These are phyloP conservation scores for Bombus affinis DNA, from an alignment of 1,140 invertebrate species.

Conservation along the genomic window DNA sequence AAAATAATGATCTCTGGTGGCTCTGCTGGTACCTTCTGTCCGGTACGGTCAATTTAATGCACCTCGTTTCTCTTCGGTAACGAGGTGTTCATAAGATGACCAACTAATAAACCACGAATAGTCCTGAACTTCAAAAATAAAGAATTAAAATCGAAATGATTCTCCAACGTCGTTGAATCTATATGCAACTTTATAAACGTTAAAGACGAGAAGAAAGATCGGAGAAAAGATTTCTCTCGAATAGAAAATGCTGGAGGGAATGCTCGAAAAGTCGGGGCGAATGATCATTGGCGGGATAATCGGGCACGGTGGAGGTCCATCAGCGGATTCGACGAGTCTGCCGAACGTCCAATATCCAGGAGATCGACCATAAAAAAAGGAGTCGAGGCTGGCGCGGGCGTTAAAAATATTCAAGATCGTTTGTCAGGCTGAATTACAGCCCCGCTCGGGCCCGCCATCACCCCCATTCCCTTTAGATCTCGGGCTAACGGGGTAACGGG, in stretches of 20 bases:
- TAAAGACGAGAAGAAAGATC: not conserved
- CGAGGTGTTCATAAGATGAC: conserved; percentile 63
- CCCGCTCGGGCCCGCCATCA: conserved; percentile 13
- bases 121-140: not conserved
- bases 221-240: not conserved
- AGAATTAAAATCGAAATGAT: not conserved
- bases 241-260: not conserved
- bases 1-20: conserved; percentile 66
- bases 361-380: conserved; percentile 60
- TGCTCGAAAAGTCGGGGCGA: not conserved
- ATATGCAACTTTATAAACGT: not conserved
- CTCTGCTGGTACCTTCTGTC: conserved; percentile 71
- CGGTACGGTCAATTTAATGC: conserved; percentile 70
- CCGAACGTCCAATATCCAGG: conserved; percentile 70
- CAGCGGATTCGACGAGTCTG: conserved; percentile 64
- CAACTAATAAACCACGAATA: not conserved
- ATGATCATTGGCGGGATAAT: conserved; percentile 48
- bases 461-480: not conserved
- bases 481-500: conserved; percentile 25
- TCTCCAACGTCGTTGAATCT: not conserved
- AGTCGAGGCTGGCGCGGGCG: conserved; percentile 69
- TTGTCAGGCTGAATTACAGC: conserved; percentile 80
- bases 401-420: conserved; percentile 82
- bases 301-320: conserved; percentile 54
- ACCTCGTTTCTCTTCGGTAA: conserved; percentile 67